These are phyloP conservation scores for Solenopsis invicta DNA, from an alignment of 1,140 invertebrate genomes.

Conservation along the genomic window DNA sequence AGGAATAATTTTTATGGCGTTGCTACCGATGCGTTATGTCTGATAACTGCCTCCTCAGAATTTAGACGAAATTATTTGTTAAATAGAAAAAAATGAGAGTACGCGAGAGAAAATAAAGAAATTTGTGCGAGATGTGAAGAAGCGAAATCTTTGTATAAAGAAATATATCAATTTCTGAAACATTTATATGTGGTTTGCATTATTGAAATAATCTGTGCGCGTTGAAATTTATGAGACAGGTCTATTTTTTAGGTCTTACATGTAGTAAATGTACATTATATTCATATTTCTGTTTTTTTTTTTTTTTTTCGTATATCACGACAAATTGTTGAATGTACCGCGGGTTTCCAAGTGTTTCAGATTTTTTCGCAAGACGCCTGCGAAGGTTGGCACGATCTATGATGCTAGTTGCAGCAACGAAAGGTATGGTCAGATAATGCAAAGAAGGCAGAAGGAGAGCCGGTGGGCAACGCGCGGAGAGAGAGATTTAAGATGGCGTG, in stretches of 20 bases:
- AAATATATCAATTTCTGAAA: neutral
- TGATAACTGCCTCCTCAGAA: neutral
- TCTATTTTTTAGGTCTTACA: neutral
- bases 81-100: neutral
- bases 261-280: neutral
- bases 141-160: neutral
- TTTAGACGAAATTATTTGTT: neutral
- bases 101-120: neutral
- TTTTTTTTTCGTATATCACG: neutral
- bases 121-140: neutral
- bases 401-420: conserved; percentile 21
- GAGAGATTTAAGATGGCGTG: conserved; percentile 82
- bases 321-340: conserved; percentile 4
- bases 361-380: neutral
- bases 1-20: conserved; percentile 10
- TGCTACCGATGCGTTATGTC: neutral
- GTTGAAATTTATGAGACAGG: neutral
- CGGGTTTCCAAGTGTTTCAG: neutral
- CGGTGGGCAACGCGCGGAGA: conserved; percentile 71
- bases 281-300: neutral
- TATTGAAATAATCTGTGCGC: neutral
- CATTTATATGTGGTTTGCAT: neutral
- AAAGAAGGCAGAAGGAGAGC: conserved; percentile 70
- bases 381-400: neutral
- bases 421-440: conserved; percentile 78